Percentiles rank a stretch among this genome's conserved stretches.
phyloP scores from a whole-genome alignment of 2,888 invertebrate species.

The Caenorhabditis wallacei region DNA sequence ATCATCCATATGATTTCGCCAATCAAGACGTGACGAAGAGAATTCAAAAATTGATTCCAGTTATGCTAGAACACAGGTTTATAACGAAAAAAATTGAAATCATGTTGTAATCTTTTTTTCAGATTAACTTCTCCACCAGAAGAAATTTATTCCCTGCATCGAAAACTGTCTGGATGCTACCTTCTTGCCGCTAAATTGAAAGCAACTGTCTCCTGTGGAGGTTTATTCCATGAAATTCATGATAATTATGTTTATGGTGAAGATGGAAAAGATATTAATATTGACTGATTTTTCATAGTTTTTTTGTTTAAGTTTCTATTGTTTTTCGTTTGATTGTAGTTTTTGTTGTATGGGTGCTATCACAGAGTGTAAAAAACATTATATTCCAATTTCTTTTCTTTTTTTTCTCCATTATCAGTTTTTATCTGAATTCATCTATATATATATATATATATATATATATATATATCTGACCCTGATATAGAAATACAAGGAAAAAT shows the following conservation, averaged over 20 bases:
- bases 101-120: slow-evolving; percentile 47
- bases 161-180: slow-evolving; percentile 92
- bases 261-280: slow-evolving; percentile 74
- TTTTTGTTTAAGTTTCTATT: slow-evolving; percentile 13
- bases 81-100: too few relatives aligned
- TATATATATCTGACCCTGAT: too few relatives aligned
- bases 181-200: slow-evolving; percentile 81
- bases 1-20: slow-evolving; percentile 92
- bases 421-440: not conserved
- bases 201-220: slow-evolving; percentile 82
- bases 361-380: not conserved
- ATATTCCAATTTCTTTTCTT: not conserved
- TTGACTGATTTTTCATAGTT: slow-evolving; percentile 68
- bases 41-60: slow-evolving; percentile 92
- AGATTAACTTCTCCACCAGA: slow-evolving; percentile 97
- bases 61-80: slow-evolving; percentile 91
- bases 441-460: too few relatives aligned
- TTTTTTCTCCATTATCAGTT: not conserved
- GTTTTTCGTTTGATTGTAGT: slow-evolving; percentile 18
- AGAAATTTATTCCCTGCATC: slow-evolving; percentile 97
- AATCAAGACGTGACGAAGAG: slow-evolving; percentile 90
- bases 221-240: slow-evolving; percentile 78
- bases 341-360: not conserved
- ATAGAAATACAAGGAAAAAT: too few relatives aligned
- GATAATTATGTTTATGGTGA: slow-evolving; percentile 77